Evolutionary conservation across 2,888 invertebrate species (phyloP).

Genomic region (Plagodis pulveraria): DNA sequence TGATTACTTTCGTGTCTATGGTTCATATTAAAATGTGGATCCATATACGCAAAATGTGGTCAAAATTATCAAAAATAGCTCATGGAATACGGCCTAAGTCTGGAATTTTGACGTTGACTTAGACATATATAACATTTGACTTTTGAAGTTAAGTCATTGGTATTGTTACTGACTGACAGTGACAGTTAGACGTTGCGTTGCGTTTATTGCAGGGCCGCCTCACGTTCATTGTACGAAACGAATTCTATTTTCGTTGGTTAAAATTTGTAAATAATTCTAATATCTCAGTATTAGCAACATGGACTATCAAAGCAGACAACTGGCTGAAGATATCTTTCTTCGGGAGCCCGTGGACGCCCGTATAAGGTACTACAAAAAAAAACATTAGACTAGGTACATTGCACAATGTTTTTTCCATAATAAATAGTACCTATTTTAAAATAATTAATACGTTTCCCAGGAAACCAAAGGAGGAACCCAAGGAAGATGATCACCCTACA

Average conservation of each 20-base stretch:
- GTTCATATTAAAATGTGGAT: too few relatives aligned
- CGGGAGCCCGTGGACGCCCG: constrained; percentile 86
- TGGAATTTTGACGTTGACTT: too few relatives aligned
- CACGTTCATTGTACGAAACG: too few relatives aligned
- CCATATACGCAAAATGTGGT: too few relatives aligned
- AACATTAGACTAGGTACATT: constrained; percentile 22
- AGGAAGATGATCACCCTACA: constrained; percentile 76
- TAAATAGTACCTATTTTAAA: constrained; percentile 17
- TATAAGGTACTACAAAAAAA: constrained; percentile 71
- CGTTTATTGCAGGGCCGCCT: too few relatives aligned
- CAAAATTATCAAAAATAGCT: too few relatives aligned
- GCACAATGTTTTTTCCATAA: constrained; percentile 36
- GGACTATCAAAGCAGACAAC: constrained; percentile 84
- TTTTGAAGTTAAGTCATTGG: too few relatives aligned
- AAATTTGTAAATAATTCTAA: constrained; percentile 1
- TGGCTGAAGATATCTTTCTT: constrained; percentile 87
- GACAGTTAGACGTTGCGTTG: constrained; percentile 1
- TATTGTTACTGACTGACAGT: background rate
- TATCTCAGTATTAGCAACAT: constrained; percentile 56
- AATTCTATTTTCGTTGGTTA: too few relatives aligned
- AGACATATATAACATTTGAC: too few relatives aligned
- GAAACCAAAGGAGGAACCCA: constrained; percentile 72
- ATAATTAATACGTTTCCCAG: constrained; percentile 45
- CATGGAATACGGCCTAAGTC: too few relatives aligned
- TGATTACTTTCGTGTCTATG: too few relatives aligned